Evolutionary conservation across 2,888 invertebrate species (phyloP).

Genomic region (Xestobium rufovillosum): DNA sequence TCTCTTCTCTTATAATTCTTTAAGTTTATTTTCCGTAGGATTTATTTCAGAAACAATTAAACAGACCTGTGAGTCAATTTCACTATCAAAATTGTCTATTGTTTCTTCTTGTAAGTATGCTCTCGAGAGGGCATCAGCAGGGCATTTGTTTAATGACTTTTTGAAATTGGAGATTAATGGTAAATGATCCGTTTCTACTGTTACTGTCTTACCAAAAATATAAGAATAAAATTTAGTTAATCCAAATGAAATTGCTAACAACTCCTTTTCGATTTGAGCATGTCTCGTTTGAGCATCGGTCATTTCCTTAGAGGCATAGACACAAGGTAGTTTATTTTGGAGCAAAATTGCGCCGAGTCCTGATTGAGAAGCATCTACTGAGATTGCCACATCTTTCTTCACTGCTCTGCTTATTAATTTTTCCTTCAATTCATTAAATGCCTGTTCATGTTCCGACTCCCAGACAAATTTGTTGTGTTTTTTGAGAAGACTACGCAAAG

Average conservation of each 20-base stretch:
- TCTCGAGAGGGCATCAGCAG: conserved; percentile 14
- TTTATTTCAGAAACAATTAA: conserved; percentile 10
- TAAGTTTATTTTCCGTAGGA: conserved; percentile 13
- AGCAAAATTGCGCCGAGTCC: conserved; percentile 27
- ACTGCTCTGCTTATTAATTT: no score
- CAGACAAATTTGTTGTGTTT: conserved; percentile 11
- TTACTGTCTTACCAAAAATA: conserved; percentile 23
- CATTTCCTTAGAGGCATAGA: conserved; percentile 27
- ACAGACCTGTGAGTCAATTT: conserved; percentile 8
- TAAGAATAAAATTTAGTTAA: conserved; percentile 25
- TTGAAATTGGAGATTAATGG: conserved; percentile 24
- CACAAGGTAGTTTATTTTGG: conserved; percentile 24
- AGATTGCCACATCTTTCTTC: conserved; percentile 18
- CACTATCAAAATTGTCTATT: conserved; percentile 10
- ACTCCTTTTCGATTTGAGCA: conserved; percentile 30
- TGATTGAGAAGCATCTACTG: conserved; percentile 25
- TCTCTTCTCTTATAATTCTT: conserved; percentile 12
- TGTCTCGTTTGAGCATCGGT: conserved; percentile 26
- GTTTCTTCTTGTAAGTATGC: conserved; percentile 6
- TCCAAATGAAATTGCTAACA: conserved; percentile 24
- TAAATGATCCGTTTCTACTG: conserved; percentile 29
- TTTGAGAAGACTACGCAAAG: conserved; percentile 9
- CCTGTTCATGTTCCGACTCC: conserved; percentile 10
- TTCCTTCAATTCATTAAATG: no score
- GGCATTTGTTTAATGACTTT: conserved; percentile 21